These are phyloP conservation scores for Cyclina sinensis DNA, from an alignment of 1,140 invertebrate genomes.

Conservation along the genomic window DNA sequence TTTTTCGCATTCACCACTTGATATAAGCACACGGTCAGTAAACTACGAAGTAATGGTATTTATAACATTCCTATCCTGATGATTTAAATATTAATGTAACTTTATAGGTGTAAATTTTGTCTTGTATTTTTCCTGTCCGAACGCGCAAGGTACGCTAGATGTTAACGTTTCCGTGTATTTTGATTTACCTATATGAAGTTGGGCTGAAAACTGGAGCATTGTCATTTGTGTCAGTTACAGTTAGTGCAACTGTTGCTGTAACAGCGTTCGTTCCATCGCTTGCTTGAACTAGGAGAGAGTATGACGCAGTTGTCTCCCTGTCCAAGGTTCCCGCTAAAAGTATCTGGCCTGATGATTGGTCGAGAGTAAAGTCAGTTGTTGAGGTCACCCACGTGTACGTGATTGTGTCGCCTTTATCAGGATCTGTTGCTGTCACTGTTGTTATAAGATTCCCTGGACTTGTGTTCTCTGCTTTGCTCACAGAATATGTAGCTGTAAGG, in stretches of 20 bases:
- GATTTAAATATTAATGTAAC: too few relatives aligned
- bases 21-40: too few relatives aligned
- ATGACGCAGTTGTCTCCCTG: constrained; percentile 68
- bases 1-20: too few relatives aligned
- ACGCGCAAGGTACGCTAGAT: too few relatives aligned
- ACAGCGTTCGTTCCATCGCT: constrained; percentile 70
- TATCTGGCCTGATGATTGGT: constrained; percentile 71
- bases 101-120: too few relatives aligned
- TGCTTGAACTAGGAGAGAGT: constrained; percentile 73
- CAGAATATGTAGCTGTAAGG: constrained; percentile 68
- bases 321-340: constrained; percentile 71
- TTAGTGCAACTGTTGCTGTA: constrained; percentile 72
- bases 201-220: constrained; percentile 73
- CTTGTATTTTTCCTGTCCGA: too few relatives aligned
- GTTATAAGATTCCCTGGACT: constrained; percentile 66
- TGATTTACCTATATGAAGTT: constrained; percentile 70
- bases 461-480: constrained; percentile 66
- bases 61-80: too few relatives aligned
- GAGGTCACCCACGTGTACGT: constrained; percentile 72
- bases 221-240: constrained; percentile 76
- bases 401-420: constrained; percentile 72
- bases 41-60: too few relatives aligned
- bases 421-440: constrained; percentile 75
- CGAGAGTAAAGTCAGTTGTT: constrained; percentile 66
- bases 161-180: too few relatives aligned